These are phyloP conservation scores for Onychomys torridus DNA, from an alignment of 2,797 vertebrate genomes.

Conservation along the genomic window DNA sequence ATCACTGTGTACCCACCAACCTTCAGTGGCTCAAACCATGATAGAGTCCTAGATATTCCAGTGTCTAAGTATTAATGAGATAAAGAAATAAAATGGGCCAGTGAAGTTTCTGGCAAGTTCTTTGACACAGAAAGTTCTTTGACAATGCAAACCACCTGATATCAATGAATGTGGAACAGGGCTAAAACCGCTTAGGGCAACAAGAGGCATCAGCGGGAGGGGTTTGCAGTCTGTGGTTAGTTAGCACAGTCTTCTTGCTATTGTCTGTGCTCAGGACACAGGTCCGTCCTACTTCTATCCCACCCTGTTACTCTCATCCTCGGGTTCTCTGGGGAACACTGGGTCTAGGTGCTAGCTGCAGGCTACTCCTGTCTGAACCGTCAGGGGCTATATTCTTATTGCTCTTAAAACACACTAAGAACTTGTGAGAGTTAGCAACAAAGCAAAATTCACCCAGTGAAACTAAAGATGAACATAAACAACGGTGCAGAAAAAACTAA, in stretches of 20 bases:
- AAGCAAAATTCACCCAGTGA: neutral
- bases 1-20: neutral
- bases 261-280: neutral
- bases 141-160: neutral
- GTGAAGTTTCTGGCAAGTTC: neutral
- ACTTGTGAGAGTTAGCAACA: neutral
- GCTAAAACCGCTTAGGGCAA: neutral
- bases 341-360: neutral
- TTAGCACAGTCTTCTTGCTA: neutral
- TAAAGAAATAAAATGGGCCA: neutral
- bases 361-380: neutral
- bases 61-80: neutral
- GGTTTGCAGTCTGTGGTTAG: neutral
- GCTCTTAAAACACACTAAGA: neutral
- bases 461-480: neutral
- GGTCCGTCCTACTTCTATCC: neutral
- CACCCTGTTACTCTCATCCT: neutral
- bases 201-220: neutral
- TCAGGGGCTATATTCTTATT: neutral
- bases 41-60: neutral
- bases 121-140: neutral
- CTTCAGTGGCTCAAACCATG: neutral
- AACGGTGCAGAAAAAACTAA: neutral
- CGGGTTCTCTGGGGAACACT: neutral
- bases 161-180: neutral